phyloP scores from a whole-genome alignment of 2,888 invertebrate genomes.

The Phalera bucephala region DNA sequence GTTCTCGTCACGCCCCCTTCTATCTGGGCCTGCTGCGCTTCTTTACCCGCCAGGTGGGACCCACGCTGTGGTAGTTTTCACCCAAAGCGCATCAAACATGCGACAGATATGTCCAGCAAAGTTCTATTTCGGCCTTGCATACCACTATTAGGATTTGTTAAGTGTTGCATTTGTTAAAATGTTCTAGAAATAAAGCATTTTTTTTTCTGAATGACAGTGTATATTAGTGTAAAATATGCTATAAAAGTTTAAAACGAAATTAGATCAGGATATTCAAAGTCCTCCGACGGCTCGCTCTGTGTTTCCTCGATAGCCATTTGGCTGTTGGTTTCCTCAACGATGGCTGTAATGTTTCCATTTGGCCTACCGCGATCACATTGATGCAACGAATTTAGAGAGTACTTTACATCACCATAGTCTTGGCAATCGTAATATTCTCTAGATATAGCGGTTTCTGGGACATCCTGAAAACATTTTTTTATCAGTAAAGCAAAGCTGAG shows the following conservation, averaged over 20 bases:
- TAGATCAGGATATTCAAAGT: slow-evolving; percentile 35
- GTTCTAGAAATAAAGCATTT: too few species aligned
- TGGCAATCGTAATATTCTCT: slow-evolving; percentile 40
- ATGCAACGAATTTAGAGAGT: slow-evolving; percentile 14
- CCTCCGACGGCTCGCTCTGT: slow-evolving; percentile 37
- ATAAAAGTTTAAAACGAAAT: slow-evolving; percentile 26
- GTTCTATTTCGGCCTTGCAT: too few species aligned
- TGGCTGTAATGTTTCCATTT: slow-evolving; percentile 38
- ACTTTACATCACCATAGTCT: slow-evolving; percentile 36
- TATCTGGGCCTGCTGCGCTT: too few species aligned
- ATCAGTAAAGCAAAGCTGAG: too few species aligned
- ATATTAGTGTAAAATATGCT: slow-evolving; percentile 8
- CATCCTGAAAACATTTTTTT: slow-evolving; percentile 31
- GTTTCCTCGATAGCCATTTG: slow-evolving; percentile 60
- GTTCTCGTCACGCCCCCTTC: too few species aligned
- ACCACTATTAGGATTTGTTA: too few species aligned
- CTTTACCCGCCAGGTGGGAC: too few species aligned
- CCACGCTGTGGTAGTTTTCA: too few species aligned
- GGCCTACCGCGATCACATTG: slow-evolving; percentile 25
- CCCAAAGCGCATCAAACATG: too few species aligned
- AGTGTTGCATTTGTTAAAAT: too few species aligned
- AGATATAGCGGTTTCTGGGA: slow-evolving; percentile 28
- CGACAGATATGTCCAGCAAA: too few species aligned
- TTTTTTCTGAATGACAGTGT: background rate
- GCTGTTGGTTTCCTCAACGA: slow-evolving; percentile 66